Evolutionary conservation across 1,140 invertebrate genomes (phyloP).

Genomic region (Apis dorsata): DNA sequence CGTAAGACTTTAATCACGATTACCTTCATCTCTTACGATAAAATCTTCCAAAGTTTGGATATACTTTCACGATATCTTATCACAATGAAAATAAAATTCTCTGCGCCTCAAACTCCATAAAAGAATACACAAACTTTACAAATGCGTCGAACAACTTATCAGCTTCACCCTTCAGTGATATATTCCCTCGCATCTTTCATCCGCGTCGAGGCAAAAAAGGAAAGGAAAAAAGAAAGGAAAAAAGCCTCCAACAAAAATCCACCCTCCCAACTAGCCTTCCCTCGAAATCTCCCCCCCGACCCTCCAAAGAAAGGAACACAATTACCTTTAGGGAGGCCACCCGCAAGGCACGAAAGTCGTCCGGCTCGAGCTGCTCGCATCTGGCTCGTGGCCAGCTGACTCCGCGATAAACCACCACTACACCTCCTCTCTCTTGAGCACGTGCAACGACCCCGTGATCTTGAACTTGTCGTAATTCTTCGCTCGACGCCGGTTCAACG

Average conservation of each 20-base stretch:
- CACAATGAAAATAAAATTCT: too few species aligned
- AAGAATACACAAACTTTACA: too few species aligned
- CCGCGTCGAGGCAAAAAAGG: too few species aligned
- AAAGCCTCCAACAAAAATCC: not conserved
- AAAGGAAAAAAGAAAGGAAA: not conserved
- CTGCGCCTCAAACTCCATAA: too few species aligned
- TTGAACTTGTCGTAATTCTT: constrained; percentile 48
- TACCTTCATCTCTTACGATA: too few species aligned
- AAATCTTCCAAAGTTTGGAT: too few species aligned
- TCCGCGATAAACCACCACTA: constrained; percentile 37
- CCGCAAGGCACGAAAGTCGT: constrained; percentile 17
- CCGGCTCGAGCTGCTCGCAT: constrained; percentile 18
- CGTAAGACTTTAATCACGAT: too few species aligned
- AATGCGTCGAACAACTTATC: too few species aligned
- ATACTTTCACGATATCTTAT: too few species aligned
- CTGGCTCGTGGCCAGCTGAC: constrained; percentile 49
- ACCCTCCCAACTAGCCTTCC: not conserved
- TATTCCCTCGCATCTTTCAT: too few species aligned
- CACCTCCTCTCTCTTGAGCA: constrained; percentile 26
- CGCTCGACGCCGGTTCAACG: constrained; percentile 22
- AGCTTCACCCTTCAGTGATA: too few species aligned
- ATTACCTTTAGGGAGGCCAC: constrained; percentile 3
- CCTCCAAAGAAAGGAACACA: constrained; percentile 1
- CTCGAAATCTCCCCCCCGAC: too few species aligned
- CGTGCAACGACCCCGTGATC: constrained; percentile 49